Conservation (phyloP, 2,113 vertebrate genomes). For the Thunnus thynnus region DNA sequence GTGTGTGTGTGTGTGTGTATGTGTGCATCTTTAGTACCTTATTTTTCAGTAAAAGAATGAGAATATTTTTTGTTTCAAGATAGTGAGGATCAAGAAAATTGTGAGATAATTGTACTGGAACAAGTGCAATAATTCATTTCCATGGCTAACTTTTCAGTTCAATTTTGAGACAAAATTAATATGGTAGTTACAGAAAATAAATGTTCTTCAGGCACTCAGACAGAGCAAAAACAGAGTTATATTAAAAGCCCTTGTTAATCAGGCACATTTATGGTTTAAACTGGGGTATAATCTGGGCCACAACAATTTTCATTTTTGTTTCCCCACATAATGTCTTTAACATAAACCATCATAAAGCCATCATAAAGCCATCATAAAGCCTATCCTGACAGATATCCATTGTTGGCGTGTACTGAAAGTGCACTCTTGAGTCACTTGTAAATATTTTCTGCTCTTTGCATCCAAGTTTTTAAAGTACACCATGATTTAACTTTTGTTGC, state of each 20-base stretch:
- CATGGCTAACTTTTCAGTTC: no score
- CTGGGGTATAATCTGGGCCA: neutral
- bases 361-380: neutral
- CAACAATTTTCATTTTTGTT: neutral
- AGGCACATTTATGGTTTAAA: no score
- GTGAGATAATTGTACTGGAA: no score
- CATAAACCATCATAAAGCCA: neutral
- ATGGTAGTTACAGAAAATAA: no score
- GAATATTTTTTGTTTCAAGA: no score
- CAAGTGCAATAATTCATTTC: no score
- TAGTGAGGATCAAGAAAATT: no score
- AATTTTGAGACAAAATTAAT: no score
- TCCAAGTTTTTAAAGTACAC: constrained; percentile 30
- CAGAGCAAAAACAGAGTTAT: no score
- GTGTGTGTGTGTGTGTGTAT: constrained; percentile 10
- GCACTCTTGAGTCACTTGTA: neutral
- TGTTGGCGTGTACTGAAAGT: neutral
- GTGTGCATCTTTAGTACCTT: no score
- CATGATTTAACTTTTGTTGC: neutral
- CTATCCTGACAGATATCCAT: neutral
- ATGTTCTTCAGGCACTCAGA: no score
- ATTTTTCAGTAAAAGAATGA: neutral
- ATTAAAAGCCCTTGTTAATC: no score
- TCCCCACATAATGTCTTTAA: neutral
- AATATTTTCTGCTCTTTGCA: constrained; percentile 9